Base-by-base conservation (phyloP, 1,140 invertebrate genomes). In the Eulimnadia texana region DNA sequence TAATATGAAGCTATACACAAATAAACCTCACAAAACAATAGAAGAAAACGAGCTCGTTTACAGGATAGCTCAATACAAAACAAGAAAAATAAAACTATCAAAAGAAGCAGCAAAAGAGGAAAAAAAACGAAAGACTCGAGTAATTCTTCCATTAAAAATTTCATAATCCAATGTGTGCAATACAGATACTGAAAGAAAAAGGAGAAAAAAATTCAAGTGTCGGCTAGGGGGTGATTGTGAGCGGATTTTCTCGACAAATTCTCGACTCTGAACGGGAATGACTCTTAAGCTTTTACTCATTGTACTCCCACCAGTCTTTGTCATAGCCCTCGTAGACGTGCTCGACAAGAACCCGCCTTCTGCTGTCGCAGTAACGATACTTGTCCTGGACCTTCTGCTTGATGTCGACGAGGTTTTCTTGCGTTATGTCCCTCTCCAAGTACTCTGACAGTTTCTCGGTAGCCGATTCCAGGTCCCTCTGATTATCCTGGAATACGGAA, bases 361-460 rank as follows among this genome's bases (percentile, higher is more conserved):
- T 81, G 73, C 88, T 91, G 74, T 98, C 93, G 78, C 95, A 98
- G 74, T 98, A 98, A 91, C 93, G 90, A 75, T 95, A 96, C 79
- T 98, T 98, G 74, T 98, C 95, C 78, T 98, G 94, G 68, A 98
- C 94, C 80, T 97, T 97, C 76, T 98, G 93, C 77, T 98, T 98
- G 72, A 98, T 97, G 73, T 96, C 93, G 67, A 89, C 86, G 66
- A 98, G 80, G 79, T 98, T 97, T 76, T 97, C 94, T 68, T 89
- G 90, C 62, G 93, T 97, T 69, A 98, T 96, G 77, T 99, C 93
- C 72, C 94, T 79, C 78, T 98, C 95, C 64, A 98, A 81, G 78
- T 98, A 98, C 77, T 98, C 94, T 22, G 92, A 96, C 58, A 99
- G 78, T 66, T 84, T 91, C 79, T 99, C 95, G 6, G 94, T 98